Evolutionary conservation across 2,888 invertebrate genomes (phyloP).

Genomic region (Apamea sordens): DNA sequence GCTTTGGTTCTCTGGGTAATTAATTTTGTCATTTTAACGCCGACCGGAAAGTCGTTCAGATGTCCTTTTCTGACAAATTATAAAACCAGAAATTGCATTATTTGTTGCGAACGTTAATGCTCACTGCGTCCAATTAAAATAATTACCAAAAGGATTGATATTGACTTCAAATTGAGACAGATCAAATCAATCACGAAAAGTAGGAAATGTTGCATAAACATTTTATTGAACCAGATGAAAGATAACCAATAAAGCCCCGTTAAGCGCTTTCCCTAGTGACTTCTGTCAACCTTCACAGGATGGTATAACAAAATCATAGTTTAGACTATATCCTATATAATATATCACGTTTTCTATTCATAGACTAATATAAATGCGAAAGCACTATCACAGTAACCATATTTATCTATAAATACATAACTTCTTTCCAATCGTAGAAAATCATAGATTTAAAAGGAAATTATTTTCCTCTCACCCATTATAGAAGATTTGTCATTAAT

Average conservation of each 20-base stretch:
- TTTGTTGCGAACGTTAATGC: conserved; percentile 40
- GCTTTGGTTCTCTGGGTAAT: conserved; percentile 39
- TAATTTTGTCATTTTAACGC: conserved; percentile 57
- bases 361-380: not conserved
- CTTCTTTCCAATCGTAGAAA: conserved; percentile 14
- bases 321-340: not conserved
- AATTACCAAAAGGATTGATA: conserved; percentile 47
- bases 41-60: conserved; percentile 47
- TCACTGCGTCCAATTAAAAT: conserved; percentile 48
- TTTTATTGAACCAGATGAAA: not conserved
- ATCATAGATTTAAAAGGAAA: conserved; percentile 1
- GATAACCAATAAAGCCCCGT: not conserved
- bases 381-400: not conserved
- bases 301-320: not conserved
- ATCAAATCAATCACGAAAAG: conserved; percentile 27
- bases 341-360: conserved; percentile 6
- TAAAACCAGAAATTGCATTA: conserved; percentile 44
- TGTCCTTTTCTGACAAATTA: conserved; percentile 58
- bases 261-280: not conserved
- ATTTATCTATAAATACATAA: conserved; percentile 3
- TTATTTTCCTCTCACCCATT: not conserved
- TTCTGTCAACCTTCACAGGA: conserved; percentile 2
- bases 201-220: conserved; percentile 10
- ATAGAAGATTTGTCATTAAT: conserved; percentile 4
- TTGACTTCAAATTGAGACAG: conserved; percentile 34